phyloP scores from a whole-genome alignment of 2,113 vertebrate species.

The Semnornis frantzii region DNA sequence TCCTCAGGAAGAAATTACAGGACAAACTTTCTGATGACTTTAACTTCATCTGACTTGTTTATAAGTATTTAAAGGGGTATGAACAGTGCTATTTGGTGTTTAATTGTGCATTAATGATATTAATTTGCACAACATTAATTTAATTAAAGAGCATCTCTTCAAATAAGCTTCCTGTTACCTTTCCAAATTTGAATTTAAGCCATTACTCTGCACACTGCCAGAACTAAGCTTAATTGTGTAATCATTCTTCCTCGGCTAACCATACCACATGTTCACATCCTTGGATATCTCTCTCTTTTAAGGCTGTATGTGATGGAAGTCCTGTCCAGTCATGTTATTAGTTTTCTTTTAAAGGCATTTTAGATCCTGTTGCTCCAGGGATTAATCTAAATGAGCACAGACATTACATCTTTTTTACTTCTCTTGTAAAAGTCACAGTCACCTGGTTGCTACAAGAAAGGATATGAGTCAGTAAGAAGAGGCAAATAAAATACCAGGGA shows the following conservation, averaged over 20 bases:
- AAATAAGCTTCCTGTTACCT: not conserved
- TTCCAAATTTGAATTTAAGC: not conserved
- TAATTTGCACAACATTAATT: conserved; percentile 22
- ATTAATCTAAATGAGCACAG: not conserved
- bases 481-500: not conserved
- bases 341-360: not conserved
- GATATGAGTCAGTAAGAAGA: not conserved
- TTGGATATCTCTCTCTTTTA: not conserved
- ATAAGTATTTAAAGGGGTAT: not conserved
- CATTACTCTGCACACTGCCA: not conserved
- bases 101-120: conserved; percentile 14
- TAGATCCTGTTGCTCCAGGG: not conserved
- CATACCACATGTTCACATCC: not conserved
- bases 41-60: not conserved
- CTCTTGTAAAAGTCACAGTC: not conserved
- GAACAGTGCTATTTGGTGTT: not conserved
- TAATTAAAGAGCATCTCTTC: conserved; percentile 33
- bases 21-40: not conserved
- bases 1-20: not conserved
- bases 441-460: not conserved
- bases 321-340: not conserved
- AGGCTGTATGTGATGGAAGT: not conserved
- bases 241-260: not conserved
- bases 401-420: not conserved
- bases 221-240: not conserved